Evolutionary conservation across 2,113 vertebrate genomes (phyloP).

Genomic region (Stictonetta naevosa): DNA sequence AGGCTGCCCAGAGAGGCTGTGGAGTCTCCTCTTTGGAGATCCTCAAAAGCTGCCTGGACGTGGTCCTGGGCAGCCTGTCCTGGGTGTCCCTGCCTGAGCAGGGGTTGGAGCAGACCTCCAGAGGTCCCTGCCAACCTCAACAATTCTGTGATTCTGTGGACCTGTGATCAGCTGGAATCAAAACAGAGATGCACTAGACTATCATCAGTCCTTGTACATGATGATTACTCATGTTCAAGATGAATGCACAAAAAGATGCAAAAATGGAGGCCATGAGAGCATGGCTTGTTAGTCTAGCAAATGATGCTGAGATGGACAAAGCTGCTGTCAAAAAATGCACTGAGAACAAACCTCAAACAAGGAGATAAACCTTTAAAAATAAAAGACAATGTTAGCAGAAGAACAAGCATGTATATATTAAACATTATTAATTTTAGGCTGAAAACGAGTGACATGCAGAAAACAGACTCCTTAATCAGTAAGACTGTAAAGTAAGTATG

Average conservation of each 20-base stretch:
- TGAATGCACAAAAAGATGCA: neutral
- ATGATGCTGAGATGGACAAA: neutral
- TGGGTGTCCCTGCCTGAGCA: neutral
- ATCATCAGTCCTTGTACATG: neutral
- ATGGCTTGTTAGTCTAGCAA: neutral
- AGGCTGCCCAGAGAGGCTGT: neutral
- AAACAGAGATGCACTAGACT: neutral
- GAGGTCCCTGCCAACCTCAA: neutral
- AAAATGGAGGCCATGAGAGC: neutral
- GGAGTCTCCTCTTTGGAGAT: neutral
- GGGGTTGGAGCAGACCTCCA: neutral
- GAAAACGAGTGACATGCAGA: neutral
- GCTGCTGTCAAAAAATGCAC: neutral
- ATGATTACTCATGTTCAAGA: fast-evolving
- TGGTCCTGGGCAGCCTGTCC: neutral
- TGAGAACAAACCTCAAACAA: neutral
- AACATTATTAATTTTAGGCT: neutral
- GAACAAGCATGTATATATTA: neutral
- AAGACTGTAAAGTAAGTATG: too few species aligned
- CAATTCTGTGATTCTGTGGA: neutral
- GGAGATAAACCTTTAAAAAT: neutral
- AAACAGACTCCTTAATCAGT: too few species aligned
- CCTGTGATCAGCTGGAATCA: neutral
- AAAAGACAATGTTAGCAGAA: neutral
- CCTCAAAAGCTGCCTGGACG: neutral